phyloP scores from a whole-genome alignment of 2,797 vertebrate species.

The Amniataba percoides region DNA sequence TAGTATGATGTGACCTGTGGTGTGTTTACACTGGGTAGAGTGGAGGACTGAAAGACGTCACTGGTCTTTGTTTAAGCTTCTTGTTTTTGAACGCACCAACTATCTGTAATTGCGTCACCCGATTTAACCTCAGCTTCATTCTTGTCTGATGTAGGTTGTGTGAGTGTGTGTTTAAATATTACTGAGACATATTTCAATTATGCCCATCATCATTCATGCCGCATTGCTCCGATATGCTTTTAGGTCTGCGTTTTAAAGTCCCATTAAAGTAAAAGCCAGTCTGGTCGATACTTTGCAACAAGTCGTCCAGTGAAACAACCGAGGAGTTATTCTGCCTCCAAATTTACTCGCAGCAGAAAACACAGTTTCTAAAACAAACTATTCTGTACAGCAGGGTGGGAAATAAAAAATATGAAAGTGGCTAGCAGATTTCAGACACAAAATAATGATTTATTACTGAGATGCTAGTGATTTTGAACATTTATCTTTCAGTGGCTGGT shows the following conservation, averaged over 20 bases:
- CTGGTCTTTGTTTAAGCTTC: background rate
- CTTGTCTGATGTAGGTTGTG: background rate
- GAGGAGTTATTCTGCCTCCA: conserved; percentile 3
- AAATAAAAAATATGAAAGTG: too few species aligned
- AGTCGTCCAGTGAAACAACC: background rate
- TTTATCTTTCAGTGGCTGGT: too few species aligned
- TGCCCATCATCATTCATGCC: conserved; percentile 10
- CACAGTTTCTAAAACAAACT: background rate
- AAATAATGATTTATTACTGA: too few species aligned
- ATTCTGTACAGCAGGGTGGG: background rate
- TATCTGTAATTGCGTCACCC: conserved; percentile 17
- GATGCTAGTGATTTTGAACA: too few species aligned
- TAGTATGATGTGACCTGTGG: background rate
- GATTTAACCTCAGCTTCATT: conserved; percentile 18
- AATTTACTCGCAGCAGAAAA: background rate
- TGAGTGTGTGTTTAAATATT: conserved; percentile 22
- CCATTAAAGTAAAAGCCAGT: background rate
- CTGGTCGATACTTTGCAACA: background rate
- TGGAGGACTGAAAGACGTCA: background rate
- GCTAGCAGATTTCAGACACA: too few species aligned
- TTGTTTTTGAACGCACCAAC: background rate
- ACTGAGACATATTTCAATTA: conserved; percentile 28
- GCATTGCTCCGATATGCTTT: background rate
- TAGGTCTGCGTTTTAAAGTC: background rate
- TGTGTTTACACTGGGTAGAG: background rate